Evolutionary conservation across 2,797 vertebrate genomes (phyloP), one percentile per base, ranked within the genome.

Genomic region (Capromys pilorides): DNA sequence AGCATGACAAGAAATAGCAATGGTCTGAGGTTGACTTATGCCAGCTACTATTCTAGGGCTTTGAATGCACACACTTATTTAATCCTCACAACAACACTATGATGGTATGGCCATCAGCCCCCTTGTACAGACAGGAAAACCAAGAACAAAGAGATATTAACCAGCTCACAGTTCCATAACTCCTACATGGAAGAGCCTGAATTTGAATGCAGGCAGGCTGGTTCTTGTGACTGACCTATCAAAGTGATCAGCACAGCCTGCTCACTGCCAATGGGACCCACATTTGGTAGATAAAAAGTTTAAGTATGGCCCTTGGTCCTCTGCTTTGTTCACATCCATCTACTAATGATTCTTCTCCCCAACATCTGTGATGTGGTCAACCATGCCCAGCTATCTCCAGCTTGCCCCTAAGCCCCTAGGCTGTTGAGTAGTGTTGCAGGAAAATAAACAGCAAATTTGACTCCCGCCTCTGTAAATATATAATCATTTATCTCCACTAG

Each of bases 381-480:
- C 16, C 13, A 18, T 11, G 21, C 19, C 80, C 59, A 4, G 54
- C 49, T 92, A 51, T 82, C 86, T 88, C 24, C 12, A 51, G n/a
- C 16, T 78, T 51, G 78, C n/a, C 59, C 75, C 51, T 5, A 22
- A 28, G 45, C 12, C 14, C 66, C 57, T 13, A 10, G 28, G 73
- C 13, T 16, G 39, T 0, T 77, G 12, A 77, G 16, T 28, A 8
- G 41, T 6, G 12, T 36, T 14, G 33, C n/a, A 39, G 59, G 69
- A 67, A 36, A 41, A 75, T 7, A 39, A 28, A 28, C 0, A 41
- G 62, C 67, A 75, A 79, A n/a, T 41, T 9, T 28, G 33, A 81
- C 22, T 0, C 22, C 33, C 5, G 21, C 14, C 21, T 33, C 78
- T 77, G 5, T 0, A 26, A 49, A 14, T 7, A 66, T 0, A 6